Evolutionary conservation across 2,113 vertebrate genomes (phyloP), one percentile per base, ranked within the genome.

Genomic region (Muscicapa adusta): DNA sequence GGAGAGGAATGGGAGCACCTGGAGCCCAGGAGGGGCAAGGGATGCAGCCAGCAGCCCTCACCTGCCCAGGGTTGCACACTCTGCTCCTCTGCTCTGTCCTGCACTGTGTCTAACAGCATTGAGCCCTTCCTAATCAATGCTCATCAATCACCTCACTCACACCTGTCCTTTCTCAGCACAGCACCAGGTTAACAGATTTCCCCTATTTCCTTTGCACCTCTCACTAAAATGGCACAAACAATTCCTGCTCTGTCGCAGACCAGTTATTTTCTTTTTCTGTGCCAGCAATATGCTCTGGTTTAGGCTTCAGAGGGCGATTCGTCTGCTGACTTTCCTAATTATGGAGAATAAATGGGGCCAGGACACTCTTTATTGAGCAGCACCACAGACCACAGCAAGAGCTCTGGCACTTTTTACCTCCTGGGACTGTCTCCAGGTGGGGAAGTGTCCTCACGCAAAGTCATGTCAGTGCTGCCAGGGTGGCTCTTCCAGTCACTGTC

Each of bases 1-100:
- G 54, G 14, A 26, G 12, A 20, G 51, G 51, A 43, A 24, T 0
- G 0, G 56, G 57, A 48, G 24, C 0, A 0, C 5, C 28, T 0
- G 22, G 73, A 62, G 43, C n/a, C 13, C 8, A 0, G 2, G 50
- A 40, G 24, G 0, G 0, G 29, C 28, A 14, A 1, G 62, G 53
- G 47, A 7, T 3, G 57, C 34, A 25, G 26, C 6, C 13, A 3
- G 47, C 36, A 25, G 26, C 9, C 45, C 78, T 24, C 9, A 2
- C 67, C 51, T 25, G 23, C 16, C 34, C 40, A 1, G 20, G 57
- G 18, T 51, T 5, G 5, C 40, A 6, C 7, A 3, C 40, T 45
- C 65, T 42, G 40, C 58, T 38, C 24, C 15, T 33, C 31, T 31
- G n/a, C 43, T 25, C 79, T n/a, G 47, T 12, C 61, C 78, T 67